Base-by-base conservation (phyloP, 2,888 invertebrate species). In the Xestia ashworthii region DNA sequence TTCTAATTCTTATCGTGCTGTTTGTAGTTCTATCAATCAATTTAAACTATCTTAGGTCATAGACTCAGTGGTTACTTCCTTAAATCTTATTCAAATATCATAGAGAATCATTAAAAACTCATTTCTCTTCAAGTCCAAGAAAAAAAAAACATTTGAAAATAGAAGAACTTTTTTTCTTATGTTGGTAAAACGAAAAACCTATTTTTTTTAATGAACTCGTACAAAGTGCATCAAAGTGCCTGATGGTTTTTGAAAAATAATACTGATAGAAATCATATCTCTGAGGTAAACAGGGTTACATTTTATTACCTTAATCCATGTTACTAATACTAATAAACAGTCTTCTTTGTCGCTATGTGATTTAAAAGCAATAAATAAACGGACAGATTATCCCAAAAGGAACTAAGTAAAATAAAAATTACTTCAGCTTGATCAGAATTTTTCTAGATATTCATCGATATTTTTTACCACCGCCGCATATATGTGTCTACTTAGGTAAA, bases 281-380 rank as follows among this genome's bases (percentile, higher is more conserved):
- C 89, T 89, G 89, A 93, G 93, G 94, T 88, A 91, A 92, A 93
- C 95, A 95, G 95, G 95, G 95, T 95, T 93, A 81, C 67, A 78
- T 76, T 74, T 76, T 77, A 77, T 75, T 67, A 75, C 74, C 48
- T 85, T 85, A 81, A 81, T 80, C 74, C 83, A 83, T 41, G 72
- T 74, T 71, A 77, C 60, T 69, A 44, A 67, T 77, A 73, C n/a
- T n/a, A n/a, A n/a, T 70, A 65, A 75, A 73, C 74, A 81, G 78
- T 65, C 16, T 60, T 68, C n/a, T 74, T 72, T 78, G 82, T 68
- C 67, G 50, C n/a, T 55, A 68, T 66, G 71, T 76, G 66, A 53
- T 74, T 65, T 68, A 72, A 69, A 74, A 76, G 73, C 81, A 84
- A 73, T 67, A 74, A 38, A 68, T 64, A 84, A 53, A 16, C 6